Evolutionary conservation across 2,113 vertebrate genomes (phyloP).

Genomic region (Lagopus muta): DNA sequence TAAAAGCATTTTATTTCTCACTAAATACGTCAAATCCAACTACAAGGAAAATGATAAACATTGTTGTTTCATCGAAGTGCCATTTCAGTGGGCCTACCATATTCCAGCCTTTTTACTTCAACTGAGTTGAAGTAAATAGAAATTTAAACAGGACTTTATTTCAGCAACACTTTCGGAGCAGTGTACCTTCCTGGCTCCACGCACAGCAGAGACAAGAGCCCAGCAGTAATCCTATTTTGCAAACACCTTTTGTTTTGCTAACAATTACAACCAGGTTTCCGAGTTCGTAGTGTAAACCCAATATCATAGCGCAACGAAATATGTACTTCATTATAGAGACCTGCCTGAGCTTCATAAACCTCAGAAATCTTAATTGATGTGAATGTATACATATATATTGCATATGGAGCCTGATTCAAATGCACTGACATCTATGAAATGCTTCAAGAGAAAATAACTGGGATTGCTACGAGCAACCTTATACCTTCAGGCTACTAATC

Average conservation of each 20-base stretch:
- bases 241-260: not conserved
- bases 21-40: not conserved
- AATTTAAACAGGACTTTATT: not conserved
- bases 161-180: not conserved
- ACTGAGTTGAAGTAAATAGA: not conserved
- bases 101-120: not conserved
- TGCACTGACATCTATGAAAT: not conserved
- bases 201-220: not conserved
- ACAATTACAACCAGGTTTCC: not conserved
- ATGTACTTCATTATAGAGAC: rapidly evolving
- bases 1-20: constrained; percentile 17
- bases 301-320: not conserved
- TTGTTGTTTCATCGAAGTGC: not conserved
- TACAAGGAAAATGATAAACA: not conserved
- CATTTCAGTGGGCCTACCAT: not conserved
- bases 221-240: not conserved
- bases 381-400: not conserved
- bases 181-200: not conserved
- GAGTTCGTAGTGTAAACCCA: not conserved
- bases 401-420: not conserved
- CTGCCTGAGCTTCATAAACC: not conserved
- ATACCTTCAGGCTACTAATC: constrained; percentile 38
- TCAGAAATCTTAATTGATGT: not conserved
- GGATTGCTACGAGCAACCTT: not conserved
- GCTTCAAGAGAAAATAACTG: constrained; percentile 12